Evolutionary conservation across 2,113 vertebrate genomes (phyloP).

Genomic region (Hyperopisus bebe): DNA sequence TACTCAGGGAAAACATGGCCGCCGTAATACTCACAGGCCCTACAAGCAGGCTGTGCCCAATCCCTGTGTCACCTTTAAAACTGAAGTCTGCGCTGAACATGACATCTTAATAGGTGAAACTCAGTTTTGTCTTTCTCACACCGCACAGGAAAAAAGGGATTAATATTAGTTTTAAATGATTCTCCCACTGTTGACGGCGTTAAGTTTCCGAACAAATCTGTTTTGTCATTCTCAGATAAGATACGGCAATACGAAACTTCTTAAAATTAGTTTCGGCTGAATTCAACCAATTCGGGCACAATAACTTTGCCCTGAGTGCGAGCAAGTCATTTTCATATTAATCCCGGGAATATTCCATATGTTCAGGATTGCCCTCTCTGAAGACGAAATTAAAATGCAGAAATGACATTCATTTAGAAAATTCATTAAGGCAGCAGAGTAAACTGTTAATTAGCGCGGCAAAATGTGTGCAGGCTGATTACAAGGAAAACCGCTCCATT

Average conservation of each 20-base stretch:
- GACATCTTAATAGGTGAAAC: background rate
- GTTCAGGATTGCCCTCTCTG: background rate
- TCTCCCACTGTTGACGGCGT: background rate
- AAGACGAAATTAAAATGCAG: conserved; percentile 4
- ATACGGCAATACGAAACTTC: background rate
- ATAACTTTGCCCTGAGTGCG: background rate
- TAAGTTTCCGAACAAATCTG: background rate
- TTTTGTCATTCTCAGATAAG: conserved; percentile 13
- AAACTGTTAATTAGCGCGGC: conserved; percentile 17
- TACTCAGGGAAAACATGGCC: background rate
- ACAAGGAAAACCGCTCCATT: background rate
- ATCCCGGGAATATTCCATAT: conserved; percentile 6
- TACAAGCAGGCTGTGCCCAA: background rate
- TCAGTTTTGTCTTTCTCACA: background rate
- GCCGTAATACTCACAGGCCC: background rate
- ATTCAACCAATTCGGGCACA: background rate
- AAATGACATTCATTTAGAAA: conserved; percentile 2
- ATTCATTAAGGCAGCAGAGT: conserved; percentile 7
- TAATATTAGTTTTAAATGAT: background rate
- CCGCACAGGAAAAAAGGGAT: background rate
- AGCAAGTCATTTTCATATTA: conserved; percentile 9
- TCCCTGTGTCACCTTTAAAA: background rate
- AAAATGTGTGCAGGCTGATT: conserved; percentile 7
- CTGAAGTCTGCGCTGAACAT: background rate
- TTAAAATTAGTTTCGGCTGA: background rate